Evolutionary conservation across 2,797 vertebrate genomes (phyloP).

Genomic region (Anolis apletophallus): DNA sequence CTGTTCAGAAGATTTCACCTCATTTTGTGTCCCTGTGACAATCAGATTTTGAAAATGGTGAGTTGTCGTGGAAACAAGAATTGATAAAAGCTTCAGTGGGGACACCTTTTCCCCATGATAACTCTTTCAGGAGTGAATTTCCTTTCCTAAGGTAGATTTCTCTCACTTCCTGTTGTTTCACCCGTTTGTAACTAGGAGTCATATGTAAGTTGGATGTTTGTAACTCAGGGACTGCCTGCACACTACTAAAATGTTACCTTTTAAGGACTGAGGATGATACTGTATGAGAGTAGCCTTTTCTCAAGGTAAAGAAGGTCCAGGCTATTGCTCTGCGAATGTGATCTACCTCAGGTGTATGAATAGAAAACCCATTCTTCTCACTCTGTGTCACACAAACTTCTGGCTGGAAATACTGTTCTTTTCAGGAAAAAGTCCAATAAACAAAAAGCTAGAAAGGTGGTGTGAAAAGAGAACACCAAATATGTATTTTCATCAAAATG

Average conservation of each 20-base stretch:
- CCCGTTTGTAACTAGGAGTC: too few relatives aligned
- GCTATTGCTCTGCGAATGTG: not conserved
- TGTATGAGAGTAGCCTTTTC: not conserved
- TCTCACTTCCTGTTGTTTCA: too few relatives aligned
- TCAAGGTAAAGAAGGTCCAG: not conserved
- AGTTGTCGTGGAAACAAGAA: too few relatives aligned
- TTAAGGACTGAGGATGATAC: not conserved
- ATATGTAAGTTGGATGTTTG: too few relatives aligned
- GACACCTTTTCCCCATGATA: too few relatives aligned
- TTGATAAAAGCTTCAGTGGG: too few relatives aligned
- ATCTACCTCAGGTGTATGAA: not conserved
- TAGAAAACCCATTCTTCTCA: constrained; percentile 9
- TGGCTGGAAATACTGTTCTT: not conserved
- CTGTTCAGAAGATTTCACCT: too few relatives aligned
- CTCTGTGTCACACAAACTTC: not conserved
- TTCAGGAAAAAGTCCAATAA: not conserved
- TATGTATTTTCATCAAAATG: constrained; percentile 12
- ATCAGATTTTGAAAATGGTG: too few relatives aligned
- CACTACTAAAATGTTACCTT: constrained; percentile 10
- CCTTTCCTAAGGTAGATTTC: too few relatives aligned
- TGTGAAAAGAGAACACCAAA: constrained; percentile 13
- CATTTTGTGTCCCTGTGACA: too few relatives aligned
- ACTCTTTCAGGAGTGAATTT: too few relatives aligned
- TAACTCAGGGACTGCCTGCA: too few relatives aligned
- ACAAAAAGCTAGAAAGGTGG: not conserved